Conservation (phyloP, 2,888 invertebrate species). For the Thera britannica region DNA sequence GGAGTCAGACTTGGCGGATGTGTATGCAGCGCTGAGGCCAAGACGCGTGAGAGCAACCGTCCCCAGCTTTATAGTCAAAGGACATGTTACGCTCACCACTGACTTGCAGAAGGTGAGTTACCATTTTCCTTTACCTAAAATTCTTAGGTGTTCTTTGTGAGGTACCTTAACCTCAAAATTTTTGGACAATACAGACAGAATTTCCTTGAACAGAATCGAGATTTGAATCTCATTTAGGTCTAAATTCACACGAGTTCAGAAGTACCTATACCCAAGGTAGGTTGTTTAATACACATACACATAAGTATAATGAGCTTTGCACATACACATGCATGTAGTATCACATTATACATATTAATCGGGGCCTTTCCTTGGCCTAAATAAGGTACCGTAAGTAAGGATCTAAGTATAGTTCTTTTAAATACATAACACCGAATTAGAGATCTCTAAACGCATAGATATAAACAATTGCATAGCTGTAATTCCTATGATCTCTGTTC, state of each 20-base stretch:
- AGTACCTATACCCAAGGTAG: neutral
- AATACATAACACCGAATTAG: slow-evolving; percentile 18
- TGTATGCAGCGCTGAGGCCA: slow-evolving; percentile 88
- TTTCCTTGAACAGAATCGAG: slow-evolving; percentile 26
- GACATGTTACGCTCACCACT: slow-evolving; percentile 91
- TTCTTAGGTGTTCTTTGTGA: no score
- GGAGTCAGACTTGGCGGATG: slow-evolving; percentile 86
- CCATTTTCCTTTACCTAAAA: neutral
- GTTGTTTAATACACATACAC: neutral
- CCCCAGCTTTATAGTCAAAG: slow-evolving; percentile 92
- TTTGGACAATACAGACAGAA: neutral
- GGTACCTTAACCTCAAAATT: no score
- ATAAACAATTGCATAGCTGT: no score
- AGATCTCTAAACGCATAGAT: slow-evolving; percentile 7
- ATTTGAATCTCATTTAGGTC: slow-evolving; percentile 25
- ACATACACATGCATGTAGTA: neutral
- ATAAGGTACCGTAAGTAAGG: neutral
- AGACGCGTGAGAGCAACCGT: slow-evolving; percentile 91
- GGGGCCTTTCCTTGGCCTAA: neutral
- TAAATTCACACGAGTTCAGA: slow-evolving; percentile 30
- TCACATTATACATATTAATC: neutral
- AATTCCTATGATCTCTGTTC: slow-evolving; percentile 36
- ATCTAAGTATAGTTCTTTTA: neutral
- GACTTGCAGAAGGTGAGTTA: slow-evolving; percentile 90
- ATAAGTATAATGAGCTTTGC: no score